These are phyloP conservation scores for Pammene fasciana DNA, from an alignment of 2,888 invertebrate genomes.

Conservation along the genomic window DNA sequence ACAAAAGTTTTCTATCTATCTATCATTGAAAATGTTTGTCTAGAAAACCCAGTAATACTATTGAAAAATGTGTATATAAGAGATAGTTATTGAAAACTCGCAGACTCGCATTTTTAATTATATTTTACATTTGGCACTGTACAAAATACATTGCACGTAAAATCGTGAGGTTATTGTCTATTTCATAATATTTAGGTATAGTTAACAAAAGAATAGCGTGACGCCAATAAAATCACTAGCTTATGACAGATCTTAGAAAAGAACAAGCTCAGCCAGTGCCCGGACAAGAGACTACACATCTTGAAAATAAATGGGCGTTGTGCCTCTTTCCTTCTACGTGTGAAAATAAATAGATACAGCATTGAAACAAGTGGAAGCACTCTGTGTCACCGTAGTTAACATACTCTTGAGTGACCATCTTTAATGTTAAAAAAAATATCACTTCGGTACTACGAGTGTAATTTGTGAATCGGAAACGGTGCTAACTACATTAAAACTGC, in stretches of 20 bases:
- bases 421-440: neutral
- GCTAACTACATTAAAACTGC: neutral
- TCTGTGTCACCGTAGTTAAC: neutral
- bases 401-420: neutral
- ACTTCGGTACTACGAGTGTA: neutral
- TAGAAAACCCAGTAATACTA: neutral
- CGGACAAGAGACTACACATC: constrained; percentile 17
- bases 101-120: neutral
- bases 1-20: no score
- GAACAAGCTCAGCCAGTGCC: constrained; percentile 24
- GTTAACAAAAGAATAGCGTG: constrained; percentile 9
- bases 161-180: constrained; percentile 13
- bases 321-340: neutral
- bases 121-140: neutral
- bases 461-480: neutral
- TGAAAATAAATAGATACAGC: neutral
- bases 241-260: constrained; percentile 18
- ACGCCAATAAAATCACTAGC: constrained; percentile 18
- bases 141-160: no score
- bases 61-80: neutral
- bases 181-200: constrained; percentile 3
- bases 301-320: neutral
- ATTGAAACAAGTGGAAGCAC: neutral
- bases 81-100: no score
- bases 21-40: no score